Evolutionary conservation across 2,113 vertebrate genomes (phyloP).

Genomic region (Xiphophorus hellerii): DNA sequence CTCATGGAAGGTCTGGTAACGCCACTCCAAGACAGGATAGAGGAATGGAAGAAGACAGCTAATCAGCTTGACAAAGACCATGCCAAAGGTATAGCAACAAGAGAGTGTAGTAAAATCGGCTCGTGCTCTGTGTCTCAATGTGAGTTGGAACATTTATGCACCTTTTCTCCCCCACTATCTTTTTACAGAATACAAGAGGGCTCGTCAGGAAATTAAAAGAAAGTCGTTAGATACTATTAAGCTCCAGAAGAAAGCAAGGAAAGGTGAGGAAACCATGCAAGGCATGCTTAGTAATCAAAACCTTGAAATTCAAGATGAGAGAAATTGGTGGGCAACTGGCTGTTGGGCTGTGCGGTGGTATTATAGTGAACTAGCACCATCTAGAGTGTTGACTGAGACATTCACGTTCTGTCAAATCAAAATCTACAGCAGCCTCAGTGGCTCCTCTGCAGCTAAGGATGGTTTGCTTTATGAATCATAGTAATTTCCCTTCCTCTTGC

Average conservation of each 20-base stretch:
- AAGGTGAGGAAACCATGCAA: constrained; percentile 83
- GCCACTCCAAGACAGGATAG: constrained; percentile 95
- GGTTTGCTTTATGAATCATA: constrained; percentile 37
- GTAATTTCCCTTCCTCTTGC: constrained; percentile 19
- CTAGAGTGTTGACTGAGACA: constrained; percentile 40
- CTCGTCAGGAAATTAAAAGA: constrained; percentile 97
- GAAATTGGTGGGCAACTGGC: background rate
- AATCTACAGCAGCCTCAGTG: constrained; percentile 22
- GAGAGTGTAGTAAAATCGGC: fast-evolving
- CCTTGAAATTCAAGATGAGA: background rate
- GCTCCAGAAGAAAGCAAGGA: constrained; percentile 97
- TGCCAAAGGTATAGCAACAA: constrained; percentile 85
- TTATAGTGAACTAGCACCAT: constrained; percentile 50
- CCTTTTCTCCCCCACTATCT: background rate
- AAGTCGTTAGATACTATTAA: constrained; percentile 97
- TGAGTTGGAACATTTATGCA: background rate
- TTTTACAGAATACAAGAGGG: constrained; percentile 92
- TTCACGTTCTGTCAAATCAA: constrained; percentile 16
- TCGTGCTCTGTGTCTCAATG: background rate
- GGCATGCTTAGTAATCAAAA: background rate
- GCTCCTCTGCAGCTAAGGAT: constrained; percentile 33
- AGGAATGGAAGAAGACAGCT: constrained; percentile 98
- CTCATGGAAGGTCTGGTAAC: constrained; percentile 96
- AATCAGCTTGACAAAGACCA: constrained; percentile 98
- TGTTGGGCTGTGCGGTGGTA: background rate